These are phyloP conservation scores for Drosophila sordidula DNA, from an alignment of 2,888 invertebrate genomes.

Conservation along the genomic window DNA sequence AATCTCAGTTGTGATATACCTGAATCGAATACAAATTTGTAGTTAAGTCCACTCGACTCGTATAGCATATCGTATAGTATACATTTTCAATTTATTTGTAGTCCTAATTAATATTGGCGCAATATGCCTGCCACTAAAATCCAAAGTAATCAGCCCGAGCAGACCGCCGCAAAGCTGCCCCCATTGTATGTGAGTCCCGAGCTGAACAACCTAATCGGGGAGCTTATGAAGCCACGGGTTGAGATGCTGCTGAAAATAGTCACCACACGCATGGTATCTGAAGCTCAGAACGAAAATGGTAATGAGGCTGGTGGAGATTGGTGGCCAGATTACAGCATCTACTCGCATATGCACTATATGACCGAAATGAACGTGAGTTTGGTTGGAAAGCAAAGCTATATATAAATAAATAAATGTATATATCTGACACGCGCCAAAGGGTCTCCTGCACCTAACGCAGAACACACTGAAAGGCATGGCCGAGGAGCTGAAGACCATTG, in stretches of 20 bases:
- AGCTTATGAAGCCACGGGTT: constrained; percentile 41
- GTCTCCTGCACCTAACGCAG: constrained; percentile 15
- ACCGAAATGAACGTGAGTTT: constrained; percentile 55
- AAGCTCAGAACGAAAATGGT: constrained; percentile 3
- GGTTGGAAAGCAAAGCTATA: not conserved
- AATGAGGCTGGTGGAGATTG: constrained; percentile 28
- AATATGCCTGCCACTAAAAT: constrained; percentile 23
- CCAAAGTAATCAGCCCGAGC: constrained; percentile 9
- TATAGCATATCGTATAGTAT: not conserved
- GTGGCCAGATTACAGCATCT: constrained; percentile 51
- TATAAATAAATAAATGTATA: too few relatives aligned
- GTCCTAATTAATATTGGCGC: not conserved
- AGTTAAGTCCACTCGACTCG: not conserved
- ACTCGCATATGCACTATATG: constrained; percentile 29
- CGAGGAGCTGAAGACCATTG: constrained; percentile 18
- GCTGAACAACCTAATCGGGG: constrained; percentile 23
- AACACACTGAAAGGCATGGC: constrained; percentile 21
- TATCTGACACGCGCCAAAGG: constrained; percentile 3
- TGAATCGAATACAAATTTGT: not conserved
- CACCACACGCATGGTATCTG: constrained; percentile 23
- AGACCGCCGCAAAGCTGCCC: not conserved
- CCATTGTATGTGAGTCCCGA: constrained; percentile 4
- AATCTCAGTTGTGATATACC: not conserved
- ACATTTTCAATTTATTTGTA: not conserved
- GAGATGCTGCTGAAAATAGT: constrained; percentile 20